A percentile compares a stretch with the other conserved stretches of the same genome.
phyloP scores from a whole-genome alignment of 2,797 vertebrate genomes.

The Oreochromis mossambicus region DNA sequence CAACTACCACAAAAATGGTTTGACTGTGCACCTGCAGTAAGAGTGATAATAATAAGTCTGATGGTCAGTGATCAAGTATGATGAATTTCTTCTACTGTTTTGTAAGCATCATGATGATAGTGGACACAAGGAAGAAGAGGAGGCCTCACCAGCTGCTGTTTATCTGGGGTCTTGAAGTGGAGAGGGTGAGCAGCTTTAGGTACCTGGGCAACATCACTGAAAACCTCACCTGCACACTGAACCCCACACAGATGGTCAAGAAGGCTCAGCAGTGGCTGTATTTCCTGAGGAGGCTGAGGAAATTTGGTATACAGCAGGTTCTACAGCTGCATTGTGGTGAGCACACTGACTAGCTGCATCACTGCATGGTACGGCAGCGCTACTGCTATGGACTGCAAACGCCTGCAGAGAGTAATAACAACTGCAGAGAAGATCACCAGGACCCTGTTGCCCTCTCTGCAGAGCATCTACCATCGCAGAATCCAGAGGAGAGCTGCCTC shows the following conservation, averaged over 20 bases:
- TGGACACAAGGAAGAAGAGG: not conserved
- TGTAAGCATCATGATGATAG: not conserved
- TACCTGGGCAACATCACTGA: not conserved
- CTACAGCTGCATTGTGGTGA: not conserved
- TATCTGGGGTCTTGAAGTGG: not conserved
- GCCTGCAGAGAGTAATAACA: not conserved
- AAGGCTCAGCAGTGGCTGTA: not conserved
- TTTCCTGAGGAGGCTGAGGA: not conserved
- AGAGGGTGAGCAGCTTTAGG: not conserved
- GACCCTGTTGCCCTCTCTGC: not conserved
- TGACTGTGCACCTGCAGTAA: not conserved
- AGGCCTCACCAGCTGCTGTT: not conserved
- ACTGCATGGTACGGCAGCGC: not conserved
- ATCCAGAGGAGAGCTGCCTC: not conserved
- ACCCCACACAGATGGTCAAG: not conserved
- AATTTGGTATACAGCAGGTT: not conserved
- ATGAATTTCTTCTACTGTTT: not conserved
- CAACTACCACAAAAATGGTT: not conserved
- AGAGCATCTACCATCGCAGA: not conserved
- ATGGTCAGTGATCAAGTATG: not conserved
- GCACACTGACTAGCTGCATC: not conserved
- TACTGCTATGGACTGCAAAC: accelerated
- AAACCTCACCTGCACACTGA: not conserved
- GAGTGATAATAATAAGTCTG: not conserved
- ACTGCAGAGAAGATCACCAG: not conserved